Evolutionary conservation across 2,113 vertebrate genomes (phyloP), one percentile per base, ranked within the genome.

Genomic region (Solea solea): DNA sequence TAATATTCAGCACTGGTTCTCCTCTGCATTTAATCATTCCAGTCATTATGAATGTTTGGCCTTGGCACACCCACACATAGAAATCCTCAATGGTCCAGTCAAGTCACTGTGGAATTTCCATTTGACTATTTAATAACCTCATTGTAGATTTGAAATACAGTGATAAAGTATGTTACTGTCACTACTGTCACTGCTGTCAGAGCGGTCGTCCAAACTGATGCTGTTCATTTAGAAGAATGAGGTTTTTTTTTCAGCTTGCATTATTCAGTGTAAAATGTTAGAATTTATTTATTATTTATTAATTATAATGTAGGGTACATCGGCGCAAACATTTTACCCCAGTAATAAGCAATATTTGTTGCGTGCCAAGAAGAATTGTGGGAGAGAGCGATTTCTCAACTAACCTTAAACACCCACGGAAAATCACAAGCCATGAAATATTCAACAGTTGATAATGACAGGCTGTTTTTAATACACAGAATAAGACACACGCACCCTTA

Each of bases 351-450:
- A n/a, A 74, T 68, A 74, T 34, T 34, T 34, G 9, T 58, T 62
- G 83, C 77, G 46, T 69, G 51, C 39, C 53, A 27, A 78, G 57
- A 66, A 27, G 61, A 69, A 80, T 66, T 65, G 54, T 65, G 27
- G 0, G 39, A 28, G 28, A 66, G 48, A 76, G 56, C 69, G 25
- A 41, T 72, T 77, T 63, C 75, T 70, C 86, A 85, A 88, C 70
- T 82, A 75, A 50, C 72, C 77, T 69, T 76, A 63, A 81, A 71
- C 80, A 69, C 48, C 49, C 3, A n/a, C 62, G 41, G 80, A 90
- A 80, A 90, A 90, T 82, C 60, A 71, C 84, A 90, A 77, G 53
- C 44, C 72, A 90, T 93, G 48, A 90, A 90, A 91, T 88, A 90
- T 91, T 88, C 77, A 88, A 79, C 67, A 88, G 79, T 83, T 74